Evolutionary conservation across 2,797 vertebrate species (phyloP).

Genomic region (Dryobates pubescens): DNA sequence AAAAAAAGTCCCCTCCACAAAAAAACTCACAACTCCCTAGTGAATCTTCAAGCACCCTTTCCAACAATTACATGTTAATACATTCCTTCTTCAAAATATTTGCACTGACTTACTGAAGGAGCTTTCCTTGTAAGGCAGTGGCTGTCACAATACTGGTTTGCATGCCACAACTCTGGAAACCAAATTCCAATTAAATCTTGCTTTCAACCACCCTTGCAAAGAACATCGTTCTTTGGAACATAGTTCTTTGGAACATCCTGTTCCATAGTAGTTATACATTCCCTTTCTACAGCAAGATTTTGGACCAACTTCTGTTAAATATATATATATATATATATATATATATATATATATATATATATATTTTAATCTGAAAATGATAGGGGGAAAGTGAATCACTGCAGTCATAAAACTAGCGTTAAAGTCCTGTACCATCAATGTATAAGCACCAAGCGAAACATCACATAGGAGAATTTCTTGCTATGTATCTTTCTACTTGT

Average conservation of each 20-base stretch:
- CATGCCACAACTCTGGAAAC: background rate
- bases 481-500: background rate
- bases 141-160: background rate
- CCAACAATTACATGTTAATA: background rate
- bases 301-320: background rate
- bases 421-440: background rate
- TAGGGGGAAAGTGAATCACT: background rate
- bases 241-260: background rate
- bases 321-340: background rate
- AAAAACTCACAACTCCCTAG: background rate
- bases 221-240: rapidly evolving
- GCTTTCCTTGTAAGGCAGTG: background rate
- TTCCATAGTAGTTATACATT: background rate
- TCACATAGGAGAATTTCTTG: background rate
- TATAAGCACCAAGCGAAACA: background rate
- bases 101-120: background rate
- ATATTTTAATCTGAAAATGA: background rate
- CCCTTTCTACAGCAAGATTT: background rate
- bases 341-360: background rate
- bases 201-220: background rate
- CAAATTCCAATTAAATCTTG: background rate
- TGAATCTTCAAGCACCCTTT: background rate
- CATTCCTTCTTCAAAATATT: background rate
- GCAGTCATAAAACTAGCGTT: background rate
- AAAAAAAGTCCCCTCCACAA: too few species aligned